Evolutionary conservation across 2,113 vertebrate species (phyloP).

Genomic region (Saiga tatarica): DNA sequence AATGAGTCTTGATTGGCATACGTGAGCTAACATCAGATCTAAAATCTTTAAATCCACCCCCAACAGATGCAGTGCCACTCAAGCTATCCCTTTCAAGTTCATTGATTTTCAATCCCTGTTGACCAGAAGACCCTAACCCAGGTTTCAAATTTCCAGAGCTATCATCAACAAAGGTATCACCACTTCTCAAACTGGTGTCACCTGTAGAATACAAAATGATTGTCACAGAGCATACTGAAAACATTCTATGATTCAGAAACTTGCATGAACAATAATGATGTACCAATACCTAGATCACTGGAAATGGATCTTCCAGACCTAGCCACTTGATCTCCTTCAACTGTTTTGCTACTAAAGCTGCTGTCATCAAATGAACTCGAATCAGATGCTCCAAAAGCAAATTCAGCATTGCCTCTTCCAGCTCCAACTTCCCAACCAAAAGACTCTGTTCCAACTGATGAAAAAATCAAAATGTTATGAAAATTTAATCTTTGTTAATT

Average conservation of each 20-base stretch:
- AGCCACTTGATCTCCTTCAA: background rate
- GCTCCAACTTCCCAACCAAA: background rate
- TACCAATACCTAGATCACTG: background rate
- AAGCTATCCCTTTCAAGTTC: background rate
- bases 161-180: background rate
- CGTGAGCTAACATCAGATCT: background rate
- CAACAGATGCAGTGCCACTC: background rate
- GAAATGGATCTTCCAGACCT: background rate
- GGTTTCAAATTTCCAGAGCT: background rate
- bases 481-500: background rate
- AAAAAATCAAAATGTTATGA: background rate
- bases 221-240: background rate
- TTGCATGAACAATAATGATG: background rate
- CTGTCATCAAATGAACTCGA: background rate
- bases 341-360: background rate
- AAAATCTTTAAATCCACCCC: background rate
- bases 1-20: background rate
- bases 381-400: background rate
- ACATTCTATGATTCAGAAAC: background rate
- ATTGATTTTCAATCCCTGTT: background rate
- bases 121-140: background rate
- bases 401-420: background rate
- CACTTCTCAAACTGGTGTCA: background rate
- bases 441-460: background rate
- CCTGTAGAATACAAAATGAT: background rate